phyloP scores from a whole-genome alignment of 2,113 vertebrate genomes.

The Toxotes chatareus region DNA sequence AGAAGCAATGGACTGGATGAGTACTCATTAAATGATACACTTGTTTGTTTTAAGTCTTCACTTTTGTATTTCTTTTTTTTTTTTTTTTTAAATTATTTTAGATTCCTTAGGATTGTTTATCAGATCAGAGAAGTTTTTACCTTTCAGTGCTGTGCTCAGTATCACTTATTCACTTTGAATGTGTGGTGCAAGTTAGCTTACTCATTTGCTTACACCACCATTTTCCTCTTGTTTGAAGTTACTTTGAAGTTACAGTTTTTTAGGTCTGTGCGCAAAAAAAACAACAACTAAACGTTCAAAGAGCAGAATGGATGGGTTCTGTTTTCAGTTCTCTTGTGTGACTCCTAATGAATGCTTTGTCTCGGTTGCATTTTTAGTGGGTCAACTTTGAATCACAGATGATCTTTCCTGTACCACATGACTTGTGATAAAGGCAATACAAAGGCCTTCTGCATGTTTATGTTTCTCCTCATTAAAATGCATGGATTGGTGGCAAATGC shows the following conservation, averaged over 20 bases:
- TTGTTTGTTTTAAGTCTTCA: neutral
- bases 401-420: conserved; percentile 3
- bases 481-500: neutral
- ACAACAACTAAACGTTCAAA: neutral
- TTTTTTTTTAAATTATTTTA: neutral
- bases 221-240: neutral
- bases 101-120: too few relatives aligned
- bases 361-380: neutral
- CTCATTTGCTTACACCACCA: neutral
- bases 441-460: neutral
- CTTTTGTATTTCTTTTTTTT: neutral
- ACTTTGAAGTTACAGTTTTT: neutral
- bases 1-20: neutral
- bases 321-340: neutral
- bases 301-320: neutral
- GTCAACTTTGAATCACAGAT: neutral
- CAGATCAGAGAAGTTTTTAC: neutral
- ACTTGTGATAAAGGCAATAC: neutral
- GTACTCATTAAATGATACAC: neutral
- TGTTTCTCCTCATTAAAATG: conserved; percentile 9
- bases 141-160: neutral
- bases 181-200: neutral
- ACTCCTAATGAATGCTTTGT: neutral
- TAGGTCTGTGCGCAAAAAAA: neutral
- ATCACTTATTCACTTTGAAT: neutral